A percentile compares a stretch with the other conserved stretches of the same genome.
These are phyloP conservation scores for Stylophora pistillata DNA, from an alignment of 64 coral and sea anemone species.

Conservation along the genomic window DNA sequence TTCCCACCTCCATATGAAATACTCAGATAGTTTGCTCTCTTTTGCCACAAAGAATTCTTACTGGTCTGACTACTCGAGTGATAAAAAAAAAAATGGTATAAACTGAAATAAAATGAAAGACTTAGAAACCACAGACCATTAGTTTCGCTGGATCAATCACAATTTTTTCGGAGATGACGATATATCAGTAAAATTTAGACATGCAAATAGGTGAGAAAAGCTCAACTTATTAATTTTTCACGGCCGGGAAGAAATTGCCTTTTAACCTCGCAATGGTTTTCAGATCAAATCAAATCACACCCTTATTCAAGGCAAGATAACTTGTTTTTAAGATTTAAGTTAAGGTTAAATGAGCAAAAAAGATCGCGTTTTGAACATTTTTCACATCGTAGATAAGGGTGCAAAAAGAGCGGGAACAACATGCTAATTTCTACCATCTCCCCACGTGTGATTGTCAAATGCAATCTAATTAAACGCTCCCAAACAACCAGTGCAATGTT, in stretches of 20 bases:
- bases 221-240: constrained; percentile 19
- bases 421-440: neutral
- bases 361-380: neutral
- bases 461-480: neutral
- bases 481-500: neutral
- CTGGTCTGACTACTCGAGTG: neutral
- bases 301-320: neutral
- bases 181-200: neutral
- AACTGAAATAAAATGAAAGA: neutral
- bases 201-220: constrained; percentile 12
- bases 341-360: neutral
- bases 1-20: neutral
- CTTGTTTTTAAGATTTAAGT: neutral
- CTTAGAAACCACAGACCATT: neutral
- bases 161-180: neutral
- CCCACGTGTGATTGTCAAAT: neutral
- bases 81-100: neutral
- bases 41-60: neutral
- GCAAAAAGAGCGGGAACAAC: neutral
- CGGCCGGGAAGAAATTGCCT: neutral
- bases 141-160: neutral
- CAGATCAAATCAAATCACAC: neutral
- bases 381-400: neutral
- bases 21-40: neutral
- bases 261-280: neutral